A percentile compares a stretch with the other conserved stretches of the same genome.
phyloP scores from a whole-genome alignment of 2,888 invertebrate genomes.

The Thereva unica region DNA sequence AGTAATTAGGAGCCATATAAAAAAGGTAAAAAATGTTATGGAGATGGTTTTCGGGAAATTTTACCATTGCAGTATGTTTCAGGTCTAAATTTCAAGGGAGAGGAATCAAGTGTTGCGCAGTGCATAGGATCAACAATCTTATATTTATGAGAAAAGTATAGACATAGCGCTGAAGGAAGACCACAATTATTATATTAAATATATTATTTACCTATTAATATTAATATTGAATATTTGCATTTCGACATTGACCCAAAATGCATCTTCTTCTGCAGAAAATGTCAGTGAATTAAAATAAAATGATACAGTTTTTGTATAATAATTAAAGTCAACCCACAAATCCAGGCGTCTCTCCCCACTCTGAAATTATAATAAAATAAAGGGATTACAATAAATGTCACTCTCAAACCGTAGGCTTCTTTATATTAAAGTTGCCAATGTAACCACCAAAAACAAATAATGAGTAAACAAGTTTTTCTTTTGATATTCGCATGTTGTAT shows the following conservation, averaged over 20 bases:
- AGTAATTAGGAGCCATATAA: no score
- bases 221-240: not conserved
- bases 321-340: conserved; percentile 22
- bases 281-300: conserved; percentile 14
- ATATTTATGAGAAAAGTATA: no score
- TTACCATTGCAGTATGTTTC: no score
- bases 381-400: not conserved
- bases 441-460: conserved; percentile 1
- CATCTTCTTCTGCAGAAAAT: not conserved
- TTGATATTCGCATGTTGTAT: conserved; percentile 14
- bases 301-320: conserved; percentile 10
- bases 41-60: no score
- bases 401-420: conserved; percentile 8
- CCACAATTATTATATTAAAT: no score
- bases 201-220: no score
- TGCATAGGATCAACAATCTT: no score
- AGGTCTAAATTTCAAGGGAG: no score
- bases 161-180: no score
- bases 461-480: conserved; percentile 14
- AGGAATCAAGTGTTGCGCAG: no score
- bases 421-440: not conserved
- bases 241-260: conserved; percentile 11
- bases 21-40: no score
- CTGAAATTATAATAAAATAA: conserved; percentile 1
- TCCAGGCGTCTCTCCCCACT: not conserved